Evolutionary conservation across 2,797 vertebrate species (phyloP).

Genomic region (Ficedula albicollis): DNA sequence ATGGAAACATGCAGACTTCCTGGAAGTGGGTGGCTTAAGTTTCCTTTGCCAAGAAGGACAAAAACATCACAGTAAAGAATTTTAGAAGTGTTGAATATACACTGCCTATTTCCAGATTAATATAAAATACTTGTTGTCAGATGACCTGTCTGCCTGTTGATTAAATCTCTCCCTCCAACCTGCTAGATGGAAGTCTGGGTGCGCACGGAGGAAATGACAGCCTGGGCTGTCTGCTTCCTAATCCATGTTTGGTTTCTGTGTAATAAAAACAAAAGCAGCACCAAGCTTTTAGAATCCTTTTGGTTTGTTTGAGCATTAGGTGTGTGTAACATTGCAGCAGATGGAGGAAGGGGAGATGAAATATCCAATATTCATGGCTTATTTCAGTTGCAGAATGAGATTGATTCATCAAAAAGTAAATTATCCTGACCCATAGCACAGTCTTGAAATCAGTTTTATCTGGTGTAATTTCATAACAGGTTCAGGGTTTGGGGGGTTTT

Average conservation of each 20-base stretch:
- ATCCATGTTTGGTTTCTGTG: background rate
- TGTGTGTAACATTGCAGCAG: background rate
- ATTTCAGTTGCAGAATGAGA: background rate
- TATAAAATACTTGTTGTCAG: background rate
- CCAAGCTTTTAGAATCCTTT: background rate
- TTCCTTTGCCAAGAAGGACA: background rate
- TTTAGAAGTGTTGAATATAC: background rate
- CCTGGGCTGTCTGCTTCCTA: slow-evolving; percentile 34
- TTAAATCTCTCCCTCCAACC: background rate
- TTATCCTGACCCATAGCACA: background rate
- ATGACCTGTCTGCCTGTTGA: background rate
- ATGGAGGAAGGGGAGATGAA: background rate
- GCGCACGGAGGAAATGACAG: background rate
- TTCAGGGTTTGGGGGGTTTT: background rate
- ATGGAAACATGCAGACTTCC: background rate
- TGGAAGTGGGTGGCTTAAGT: background rate
- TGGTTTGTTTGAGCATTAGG: background rate
- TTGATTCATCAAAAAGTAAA: background rate
- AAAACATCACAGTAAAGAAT: background rate
- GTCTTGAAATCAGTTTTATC: background rate
- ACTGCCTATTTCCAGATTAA: background rate
- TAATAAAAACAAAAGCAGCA: slow-evolving; percentile 13
- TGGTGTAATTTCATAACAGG: background rate
- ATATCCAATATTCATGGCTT: background rate
- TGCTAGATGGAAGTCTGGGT: background rate